These are phyloP conservation scores for Nilaparvata lugens DNA, from an alignment of 1,140 invertebrate genomes.

Conservation along the genomic window DNA sequence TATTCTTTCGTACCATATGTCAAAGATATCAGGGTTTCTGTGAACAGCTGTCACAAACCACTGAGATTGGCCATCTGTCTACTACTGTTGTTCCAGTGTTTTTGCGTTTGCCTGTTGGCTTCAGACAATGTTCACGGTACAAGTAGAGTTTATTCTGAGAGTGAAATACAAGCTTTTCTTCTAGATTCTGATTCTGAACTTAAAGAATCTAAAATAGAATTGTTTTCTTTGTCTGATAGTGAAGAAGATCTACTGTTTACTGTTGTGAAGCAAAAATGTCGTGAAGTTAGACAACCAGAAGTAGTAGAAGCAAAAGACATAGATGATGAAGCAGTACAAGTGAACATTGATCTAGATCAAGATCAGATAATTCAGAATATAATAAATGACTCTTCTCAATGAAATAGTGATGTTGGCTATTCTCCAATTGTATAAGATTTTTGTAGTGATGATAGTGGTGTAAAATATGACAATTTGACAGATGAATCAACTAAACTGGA, in stretches of 20 bases:
- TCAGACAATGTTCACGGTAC: background rate
- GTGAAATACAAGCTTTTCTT: background rate
- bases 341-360: background rate
- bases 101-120: background rate
- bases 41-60: background rate
- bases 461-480: background rate
- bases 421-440: background rate
- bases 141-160: background rate
- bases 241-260: background rate
- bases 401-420: background rate
- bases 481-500: background rate
- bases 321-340: no score
- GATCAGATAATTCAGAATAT: background rate
- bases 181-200: background rate
- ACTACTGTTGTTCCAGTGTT: background rate
- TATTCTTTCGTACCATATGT: background rate
- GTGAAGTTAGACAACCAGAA: no score
- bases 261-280: background rate
- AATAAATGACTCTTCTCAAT: no score
- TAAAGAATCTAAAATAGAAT: background rate
- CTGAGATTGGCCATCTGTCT: background rate
- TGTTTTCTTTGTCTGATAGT: background rate
- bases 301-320: no score
- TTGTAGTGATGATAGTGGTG: background rate
- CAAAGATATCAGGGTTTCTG: background rate